A percentile compares a stretch with the other conserved stretches of the same genome.
These are phyloP conservation scores for Ferdinandea cuprea DNA, from an alignment of 2,888 invertebrate genomes.

Conservation along the genomic window DNA sequence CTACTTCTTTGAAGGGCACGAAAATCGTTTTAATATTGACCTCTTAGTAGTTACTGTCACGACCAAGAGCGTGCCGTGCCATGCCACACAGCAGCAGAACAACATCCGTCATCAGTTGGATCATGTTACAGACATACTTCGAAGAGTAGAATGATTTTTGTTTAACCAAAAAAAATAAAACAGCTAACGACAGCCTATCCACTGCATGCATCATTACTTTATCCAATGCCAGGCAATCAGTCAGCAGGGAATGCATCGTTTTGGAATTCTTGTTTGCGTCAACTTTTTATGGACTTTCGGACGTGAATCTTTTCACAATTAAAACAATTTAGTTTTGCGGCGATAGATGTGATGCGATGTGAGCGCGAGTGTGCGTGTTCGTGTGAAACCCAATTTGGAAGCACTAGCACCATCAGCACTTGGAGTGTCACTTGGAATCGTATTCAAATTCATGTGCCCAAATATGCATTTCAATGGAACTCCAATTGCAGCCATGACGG, in stretches of 20 bases:
- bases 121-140: constrained; percentile 33
- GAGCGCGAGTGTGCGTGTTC: constrained; percentile 11
- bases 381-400: constrained; percentile 45
- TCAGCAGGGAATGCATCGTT: constrained; percentile 45
- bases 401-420: constrained; percentile 40
- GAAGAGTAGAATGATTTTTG: constrained; percentile 13
- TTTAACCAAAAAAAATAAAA: no score
- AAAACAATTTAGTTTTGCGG: constrained; percentile 24
- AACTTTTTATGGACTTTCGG: constrained; percentile 50
- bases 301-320: constrained; percentile 70
- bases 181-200: constrained; percentile 39
- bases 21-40: constrained; percentile 28
- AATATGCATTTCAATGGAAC: constrained; percentile 64
- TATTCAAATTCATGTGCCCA: constrained; percentile 73
- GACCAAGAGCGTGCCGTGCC: constrained; percentile 15
- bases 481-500: constrained; percentile 51
- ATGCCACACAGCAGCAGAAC: constrained; percentile 36
- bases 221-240: constrained; percentile 25
- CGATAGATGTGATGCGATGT: no score
- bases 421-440: constrained; percentile 60
- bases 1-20: constrained; percentile 11
- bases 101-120: constrained; percentile 57
- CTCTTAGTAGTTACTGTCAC: constrained; percentile 41
- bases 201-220: constrained; percentile 17
- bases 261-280: constrained; percentile 56